Conservation (phyloP, 2,113 vertebrate genomes). For the Lontra canadensis region DNA sequence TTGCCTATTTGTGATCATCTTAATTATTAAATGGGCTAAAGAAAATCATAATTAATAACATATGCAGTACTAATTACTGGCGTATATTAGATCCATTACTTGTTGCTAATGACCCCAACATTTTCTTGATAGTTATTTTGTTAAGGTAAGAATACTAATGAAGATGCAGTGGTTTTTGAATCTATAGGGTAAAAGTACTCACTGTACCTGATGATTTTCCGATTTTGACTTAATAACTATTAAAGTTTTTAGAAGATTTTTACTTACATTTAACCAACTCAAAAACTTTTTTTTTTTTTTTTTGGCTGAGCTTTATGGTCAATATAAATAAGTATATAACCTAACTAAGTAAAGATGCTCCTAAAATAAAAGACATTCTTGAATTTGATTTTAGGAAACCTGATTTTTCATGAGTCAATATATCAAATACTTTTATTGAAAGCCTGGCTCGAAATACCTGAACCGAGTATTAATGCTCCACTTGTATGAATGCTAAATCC, state of each 20-base stretch:
- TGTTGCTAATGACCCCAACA: background rate
- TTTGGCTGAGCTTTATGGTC: background rate
- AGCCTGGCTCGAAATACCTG: background rate
- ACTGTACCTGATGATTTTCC: background rate
- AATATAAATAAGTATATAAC: slow-evolving; percentile 23
- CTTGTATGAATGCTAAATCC: background rate
- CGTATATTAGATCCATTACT: background rate
- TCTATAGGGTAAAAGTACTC: background rate
- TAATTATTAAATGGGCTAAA: background rate
- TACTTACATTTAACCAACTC: background rate
- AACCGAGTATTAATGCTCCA: background rate
- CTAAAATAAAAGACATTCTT: background rate
- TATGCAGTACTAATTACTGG: background rate
- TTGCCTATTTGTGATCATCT: background rate
- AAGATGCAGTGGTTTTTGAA: background rate
- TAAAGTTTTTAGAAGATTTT: background rate
- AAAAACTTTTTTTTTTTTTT: background rate
- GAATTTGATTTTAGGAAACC: background rate
- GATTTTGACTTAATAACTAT: background rate
- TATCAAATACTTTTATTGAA: slow-evolving; percentile 10
- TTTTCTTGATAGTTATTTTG: background rate
- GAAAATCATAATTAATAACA: background rate
- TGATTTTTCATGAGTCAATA: slow-evolving; percentile 5
- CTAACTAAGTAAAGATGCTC: background rate
- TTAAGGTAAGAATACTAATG: background rate